Base-by-base conservation (phyloP, 2,797 vertebrate genomes). In the Petrocephalus sullivani region DNA sequence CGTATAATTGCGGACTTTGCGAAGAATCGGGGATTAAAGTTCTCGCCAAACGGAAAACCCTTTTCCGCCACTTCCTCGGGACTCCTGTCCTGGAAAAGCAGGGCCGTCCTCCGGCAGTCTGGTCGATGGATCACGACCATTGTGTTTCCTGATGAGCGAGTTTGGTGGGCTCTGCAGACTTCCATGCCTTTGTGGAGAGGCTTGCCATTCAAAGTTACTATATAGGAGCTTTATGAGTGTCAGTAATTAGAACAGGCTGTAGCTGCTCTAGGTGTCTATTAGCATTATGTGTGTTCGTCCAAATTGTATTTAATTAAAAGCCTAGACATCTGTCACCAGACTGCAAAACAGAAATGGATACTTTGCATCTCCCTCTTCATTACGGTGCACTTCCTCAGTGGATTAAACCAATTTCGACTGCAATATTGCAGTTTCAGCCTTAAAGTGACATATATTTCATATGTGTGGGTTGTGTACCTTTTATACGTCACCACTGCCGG, bases 21-120 rank as follows among this genome's bases (percentile, higher is more conserved):
- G n/a, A 85, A 91, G 87, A 90, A 91, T 88, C 86, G 67, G 67
- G 67, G 87, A 90, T 93, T 89, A 87, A 28, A 58, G 86, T 89
- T 83, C 33, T 84, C 85, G 54, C 75, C 61, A 84, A 84, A 67
- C 28, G 67, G 57, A 87, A 87, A 51, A 21, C 23, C 41, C 23
- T 56, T 41, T 57, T 23, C 3, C 23, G 28, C 56, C 12, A 58
- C 51, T 86, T 86, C 88, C 12, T 67, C 54, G 8, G 67, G 78
- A 81, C 67, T 54, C 23, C 85, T n/a, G 23, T 37, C 3, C 75
- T 57, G 53, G 12, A 67, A 88, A 86, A 88, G 53, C 60, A 33
- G 21, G 49, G 37, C 16, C 67, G 67, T 89, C 58, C 49, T 51
- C 9, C 51, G 75, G 60, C 41, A 16, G 37, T 46, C 81, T 53